These are phyloP conservation scores for Altica lythri DNA, from an alignment of 2,888 invertebrate species.

Conservation along the genomic window DNA sequence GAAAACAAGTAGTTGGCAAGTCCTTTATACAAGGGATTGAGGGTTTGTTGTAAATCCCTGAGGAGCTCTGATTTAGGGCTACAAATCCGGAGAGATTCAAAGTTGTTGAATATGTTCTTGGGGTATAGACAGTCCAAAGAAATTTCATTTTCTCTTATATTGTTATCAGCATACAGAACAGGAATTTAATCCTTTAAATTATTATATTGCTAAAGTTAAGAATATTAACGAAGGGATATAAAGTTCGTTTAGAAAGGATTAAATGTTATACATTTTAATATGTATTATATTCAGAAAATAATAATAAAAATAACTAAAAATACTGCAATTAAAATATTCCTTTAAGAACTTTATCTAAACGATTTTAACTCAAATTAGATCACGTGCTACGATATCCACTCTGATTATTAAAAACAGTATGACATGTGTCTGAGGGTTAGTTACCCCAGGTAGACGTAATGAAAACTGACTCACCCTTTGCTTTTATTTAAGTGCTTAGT, in stretches of 20 bases:
- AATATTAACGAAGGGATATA: too few relatives aligned
- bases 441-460: conserved; percentile 15
- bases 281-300: too few relatives aligned
- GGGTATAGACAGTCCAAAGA: background rate
- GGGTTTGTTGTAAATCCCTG: conserved; percentile 30
- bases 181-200: too few relatives aligned
- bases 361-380: too few relatives aligned
- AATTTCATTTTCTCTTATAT: background rate
- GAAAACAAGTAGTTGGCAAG: conserved; percentile 25
- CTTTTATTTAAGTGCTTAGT: conserved; percentile 17
- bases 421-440: conserved; percentile 1
- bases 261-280: too few relatives aligned
- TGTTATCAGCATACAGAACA: too few relatives aligned
- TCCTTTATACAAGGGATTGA: conserved; percentile 26
- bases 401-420: background rate
- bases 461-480: conserved; percentile 25
- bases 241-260: too few relatives aligned
- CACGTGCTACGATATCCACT: too few relatives aligned
- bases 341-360: too few relatives aligned
- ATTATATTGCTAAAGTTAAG: too few relatives aligned
- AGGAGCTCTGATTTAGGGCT: conserved; percentile 33
- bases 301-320: too few relatives aligned
- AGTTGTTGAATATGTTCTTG: conserved; percentile 6
- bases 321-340: too few relatives aligned
- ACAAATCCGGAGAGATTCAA: conserved; percentile 26